Evolutionary conservation across 2,888 invertebrate species (phyloP), one percentile per base, ranked within the genome.

Genomic region (Noctua comes): DNA sequence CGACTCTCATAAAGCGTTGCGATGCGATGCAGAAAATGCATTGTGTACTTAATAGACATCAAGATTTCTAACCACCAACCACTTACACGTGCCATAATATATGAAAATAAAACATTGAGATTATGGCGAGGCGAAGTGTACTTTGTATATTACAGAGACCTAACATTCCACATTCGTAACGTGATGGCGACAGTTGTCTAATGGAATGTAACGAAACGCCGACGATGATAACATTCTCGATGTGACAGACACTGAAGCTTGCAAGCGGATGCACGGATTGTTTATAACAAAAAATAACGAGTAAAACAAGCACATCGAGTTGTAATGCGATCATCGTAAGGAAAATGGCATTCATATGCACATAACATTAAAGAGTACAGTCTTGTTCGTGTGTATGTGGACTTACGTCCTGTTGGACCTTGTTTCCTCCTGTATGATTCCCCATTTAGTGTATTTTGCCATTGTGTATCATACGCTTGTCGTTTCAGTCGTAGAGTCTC

Each of bases 331-430:
- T 94, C 96, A 94, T 95, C 95, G 95, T 94, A 93, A 82, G 93
- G 90, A 92, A 91, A 91, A 92, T 92, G 91, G 92, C 86, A 89
- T 88, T 85, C 81, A 87, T 89, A 88, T 90, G 91, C 86, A 89
- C 86, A 75, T 76, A 88, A 76, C 82, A 78, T 68, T 59, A 80
- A 85, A 77, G 68, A 73, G 65, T 84, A 83, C 77, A 84, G 80
- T 86, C 80, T 89, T 82, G 79, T 90, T 78, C 90, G 87, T 92
- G 80, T 84, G 70, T 93, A 93, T 92, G 84, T 88, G 92, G 95
- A 97, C 97, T 97, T 97, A 97, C 97, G 97, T 94, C 97, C 97
- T 91, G 97, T 96, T 89, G 97, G 96, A 94, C 97, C 97, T 93
- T 97, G 97, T 95, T 97, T 97, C 93, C 97, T 97, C 90, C 97